phyloP scores from a whole-genome alignment of 2,797 vertebrate species.

The Botia kubotai region DNA sequence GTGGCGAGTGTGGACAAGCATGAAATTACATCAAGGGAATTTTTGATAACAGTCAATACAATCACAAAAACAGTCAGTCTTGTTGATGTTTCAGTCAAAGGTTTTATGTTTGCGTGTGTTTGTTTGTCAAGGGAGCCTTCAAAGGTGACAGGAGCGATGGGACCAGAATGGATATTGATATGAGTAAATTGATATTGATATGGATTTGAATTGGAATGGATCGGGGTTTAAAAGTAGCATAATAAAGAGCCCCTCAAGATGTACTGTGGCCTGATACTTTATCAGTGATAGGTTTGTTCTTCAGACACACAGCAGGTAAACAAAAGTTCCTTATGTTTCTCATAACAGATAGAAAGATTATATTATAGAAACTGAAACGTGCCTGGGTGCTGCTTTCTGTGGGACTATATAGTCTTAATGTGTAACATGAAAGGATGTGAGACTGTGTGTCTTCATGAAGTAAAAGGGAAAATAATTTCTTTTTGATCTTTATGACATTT shows the following conservation, averaged over 20 bases:
- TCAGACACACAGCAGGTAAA: not conserved
- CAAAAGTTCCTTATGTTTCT: not conserved
- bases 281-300: conserved; percentile 62
- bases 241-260: conserved; percentile 81
- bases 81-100: conserved; percentile 87
- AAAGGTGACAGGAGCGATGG: conserved; percentile 82
- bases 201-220: conserved; percentile 89
- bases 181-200: conserved; percentile 99
- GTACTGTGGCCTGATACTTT: conserved; percentile 74
- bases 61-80: conserved; percentile 83
- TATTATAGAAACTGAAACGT: not conserved
- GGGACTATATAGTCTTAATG: not conserved
- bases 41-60: conserved; percentile 96
- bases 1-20: conserved; percentile 84
- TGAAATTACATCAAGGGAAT: conserved; percentile 97
- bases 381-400: not conserved
- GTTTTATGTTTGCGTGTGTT: conserved; percentile 64
- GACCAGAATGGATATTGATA: conserved; percentile 94
- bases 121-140: conserved; percentile 71
- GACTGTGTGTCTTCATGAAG: not conserved
- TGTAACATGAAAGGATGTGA: not conserved
- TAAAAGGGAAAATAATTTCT: not conserved
- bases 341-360: not conserved
- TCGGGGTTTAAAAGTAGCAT: conserved; percentile 83
- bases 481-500: not conserved